Percentiles rank a stretch among this genome's conserved stretches.
These are phyloP conservation scores for Gymnothorax javanicus DNA, from an alignment of 2,797 vertebrate genomes.

Conservation along the genomic window DNA sequence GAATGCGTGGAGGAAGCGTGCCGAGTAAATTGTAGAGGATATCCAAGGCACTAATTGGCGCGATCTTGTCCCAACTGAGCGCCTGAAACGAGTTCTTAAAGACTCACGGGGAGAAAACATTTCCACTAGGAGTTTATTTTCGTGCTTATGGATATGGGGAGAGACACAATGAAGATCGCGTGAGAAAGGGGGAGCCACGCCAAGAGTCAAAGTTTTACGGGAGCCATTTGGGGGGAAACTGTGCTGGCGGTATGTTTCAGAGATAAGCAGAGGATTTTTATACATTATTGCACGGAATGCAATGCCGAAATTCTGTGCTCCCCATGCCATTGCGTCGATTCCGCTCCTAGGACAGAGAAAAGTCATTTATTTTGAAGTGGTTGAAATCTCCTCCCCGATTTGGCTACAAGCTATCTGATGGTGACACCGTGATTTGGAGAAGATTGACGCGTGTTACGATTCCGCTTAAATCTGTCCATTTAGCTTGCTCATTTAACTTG, in stretches of 20 bases:
- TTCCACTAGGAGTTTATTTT: conserved; percentile 44
- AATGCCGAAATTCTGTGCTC: conserved; percentile 40
- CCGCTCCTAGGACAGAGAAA: conserved; percentile 62
- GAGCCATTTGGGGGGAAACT: conserved; percentile 30
- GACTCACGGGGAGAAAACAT: conserved; percentile 30
- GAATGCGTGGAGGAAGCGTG: conserved; percentile 59
- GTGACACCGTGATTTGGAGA: conserved; percentile 63
- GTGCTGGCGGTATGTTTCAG: conserved; percentile 51
- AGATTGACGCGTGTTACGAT: conserved; percentile 63
- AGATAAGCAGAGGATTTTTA: conserved; percentile 63
- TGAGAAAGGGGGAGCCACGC: conserved; percentile 28
- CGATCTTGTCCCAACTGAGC: conserved; percentile 61
- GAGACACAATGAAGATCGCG: conserved; percentile 41
- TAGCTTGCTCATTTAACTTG: conserved; percentile 54
- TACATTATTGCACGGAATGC: conserved; percentile 61
- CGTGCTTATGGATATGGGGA: conserved; percentile 46
- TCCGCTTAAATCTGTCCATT: conserved; percentile 41
- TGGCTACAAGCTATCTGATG: conserved; percentile 50
- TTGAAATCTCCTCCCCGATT: conserved; percentile 55
- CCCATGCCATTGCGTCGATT: conserved; percentile 59
- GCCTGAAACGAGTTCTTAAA: conserved; percentile 51
- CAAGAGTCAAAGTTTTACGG: conserved; percentile 59
- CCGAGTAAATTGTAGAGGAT: conserved; percentile 47
- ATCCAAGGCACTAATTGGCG: conserved; percentile 63
- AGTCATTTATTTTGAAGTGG: conserved; percentile 67